Evolutionary conservation across 2,888 invertebrate genomes (phyloP), one percentile per base, ranked within the genome.

Genomic region (Eurois occulta): DNA sequence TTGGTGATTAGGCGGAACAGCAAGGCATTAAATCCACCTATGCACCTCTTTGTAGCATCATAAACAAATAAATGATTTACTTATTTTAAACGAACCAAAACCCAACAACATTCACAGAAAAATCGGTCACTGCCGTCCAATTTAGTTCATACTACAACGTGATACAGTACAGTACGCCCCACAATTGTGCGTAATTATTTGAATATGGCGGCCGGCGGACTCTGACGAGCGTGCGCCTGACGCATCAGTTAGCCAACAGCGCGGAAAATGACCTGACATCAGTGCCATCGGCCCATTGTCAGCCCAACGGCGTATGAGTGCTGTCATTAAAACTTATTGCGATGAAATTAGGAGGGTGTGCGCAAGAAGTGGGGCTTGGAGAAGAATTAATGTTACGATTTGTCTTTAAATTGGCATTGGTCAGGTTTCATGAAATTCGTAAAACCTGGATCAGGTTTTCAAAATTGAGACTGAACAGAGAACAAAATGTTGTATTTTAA

Each of bases 171-270:
- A 69, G 64, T 43, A 65, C 72, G 67, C 52, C 67, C 13, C 73
- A 74, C 79, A 86, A 78, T 80, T 75, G 67, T 79, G 66, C 79
- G 84, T 86, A 85, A 86, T 87, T 83, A 87, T 88, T 88, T 74
- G 83, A 78, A 76, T 80, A 78, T 75, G 73, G 73, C 43, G 55
- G 21, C 32, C 83, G 58, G 75, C 73, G 43, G 75, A 69, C 70
- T 62, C 41, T 78, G 82, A 73, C 73, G 78, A 16, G 83, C 80
- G 74, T 85, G 81, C 79, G 66, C 60, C 75, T 80, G 87, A 80
- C 87, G 78, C 80, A 46, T 83, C 83, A 85, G 83, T 66, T 83
- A 78, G 72, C 78, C 85, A 77, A 77, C 83, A 80, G 74, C 74
- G 72, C 81, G 77, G 81, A 80, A 88, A 86, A 88, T 85, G 67